Conservation (phyloP, 1,140 invertebrate genomes). For the Nephila pilipes region DNA sequence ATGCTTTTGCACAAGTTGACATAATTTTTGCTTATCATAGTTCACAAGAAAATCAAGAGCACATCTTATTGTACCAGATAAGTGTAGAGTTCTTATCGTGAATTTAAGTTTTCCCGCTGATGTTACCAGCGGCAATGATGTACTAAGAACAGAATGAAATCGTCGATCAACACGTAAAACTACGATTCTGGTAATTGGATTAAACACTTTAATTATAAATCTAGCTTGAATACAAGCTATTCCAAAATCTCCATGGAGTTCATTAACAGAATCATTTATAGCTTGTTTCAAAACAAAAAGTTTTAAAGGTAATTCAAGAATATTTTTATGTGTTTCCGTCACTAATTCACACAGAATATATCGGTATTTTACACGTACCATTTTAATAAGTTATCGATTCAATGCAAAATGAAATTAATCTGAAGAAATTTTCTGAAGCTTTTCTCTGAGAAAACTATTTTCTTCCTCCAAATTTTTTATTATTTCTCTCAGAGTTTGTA, state of each 20-base stretch:
- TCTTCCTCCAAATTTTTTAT: constrained; percentile 55
- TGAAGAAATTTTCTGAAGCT: background rate
- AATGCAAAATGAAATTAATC: background rate
- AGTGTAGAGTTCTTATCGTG: constrained; percentile 38
- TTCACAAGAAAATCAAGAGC: constrained; percentile 50
- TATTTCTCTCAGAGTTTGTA: background rate
- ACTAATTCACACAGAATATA: constrained; percentile 67
- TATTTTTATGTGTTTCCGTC: background rate
- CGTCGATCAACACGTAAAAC: constrained; percentile 51
- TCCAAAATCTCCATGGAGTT: constrained; percentile 72
- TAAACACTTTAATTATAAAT: constrained; percentile 66
- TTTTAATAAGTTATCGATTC: background rate
- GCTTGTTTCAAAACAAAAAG: constrained; percentile 28
- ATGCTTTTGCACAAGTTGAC: background rate
- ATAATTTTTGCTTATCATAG: constrained; percentile 63
- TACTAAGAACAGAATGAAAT: constrained; percentile 1
- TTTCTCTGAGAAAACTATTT: constrained; percentile 47
- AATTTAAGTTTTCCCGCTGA: constrained; percentile 23
- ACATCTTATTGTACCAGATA: constrained; percentile 64
- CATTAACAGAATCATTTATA: constrained; percentile 31
- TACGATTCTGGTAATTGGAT: constrained; percentile 54
- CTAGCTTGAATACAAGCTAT: constrained; percentile 35
- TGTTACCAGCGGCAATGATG: constrained; percentile 49
- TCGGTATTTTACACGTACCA: constrained; percentile 73
- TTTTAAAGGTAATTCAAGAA: constrained; percentile 7